A percentile compares a stretch with the other conserved stretches of the same genome.
phyloP scores from a whole-genome alignment of 2,888 invertebrate species.

The Parnassius apollo region DNA sequence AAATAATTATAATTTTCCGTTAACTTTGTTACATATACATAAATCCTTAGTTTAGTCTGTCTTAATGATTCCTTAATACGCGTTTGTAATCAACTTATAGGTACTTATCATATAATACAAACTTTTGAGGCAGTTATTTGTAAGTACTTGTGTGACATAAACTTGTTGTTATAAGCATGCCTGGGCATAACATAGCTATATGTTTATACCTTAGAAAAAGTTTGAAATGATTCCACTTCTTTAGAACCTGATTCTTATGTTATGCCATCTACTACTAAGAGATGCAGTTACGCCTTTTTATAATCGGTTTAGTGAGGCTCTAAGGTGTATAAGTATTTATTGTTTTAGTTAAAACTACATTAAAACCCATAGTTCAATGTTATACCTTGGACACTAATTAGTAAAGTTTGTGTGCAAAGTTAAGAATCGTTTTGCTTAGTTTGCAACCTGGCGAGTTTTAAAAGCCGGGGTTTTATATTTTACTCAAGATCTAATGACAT shows the following conservation, averaged over 20 bases:
- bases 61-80: no score
- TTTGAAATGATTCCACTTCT: constrained; percentile 12
- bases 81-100: no score
- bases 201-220: constrained; percentile 12
- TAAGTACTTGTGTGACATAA: no score
- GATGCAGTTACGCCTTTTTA: constrained; percentile 2
- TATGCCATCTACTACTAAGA: not conserved
- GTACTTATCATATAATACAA: no score
- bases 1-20: no score
- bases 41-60: no score
- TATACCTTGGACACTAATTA: not conserved
- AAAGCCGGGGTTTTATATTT: not conserved
- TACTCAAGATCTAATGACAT: no score
- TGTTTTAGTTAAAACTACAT: no score
- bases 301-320: constrained; percentile 5
- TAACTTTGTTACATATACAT: no score
- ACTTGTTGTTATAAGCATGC: not conserved
- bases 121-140: no score
- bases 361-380: no score
- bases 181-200: constrained; percentile 11
- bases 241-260: not conserved
- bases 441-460: not conserved
- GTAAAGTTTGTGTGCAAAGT: not conserved
- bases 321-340: not conserved
- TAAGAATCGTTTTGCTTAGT: not conserved